These are phyloP conservation scores for Nomada ruficornis DNA, from an alignment of 2,888 invertebrate species.

Conservation along the genomic window DNA sequence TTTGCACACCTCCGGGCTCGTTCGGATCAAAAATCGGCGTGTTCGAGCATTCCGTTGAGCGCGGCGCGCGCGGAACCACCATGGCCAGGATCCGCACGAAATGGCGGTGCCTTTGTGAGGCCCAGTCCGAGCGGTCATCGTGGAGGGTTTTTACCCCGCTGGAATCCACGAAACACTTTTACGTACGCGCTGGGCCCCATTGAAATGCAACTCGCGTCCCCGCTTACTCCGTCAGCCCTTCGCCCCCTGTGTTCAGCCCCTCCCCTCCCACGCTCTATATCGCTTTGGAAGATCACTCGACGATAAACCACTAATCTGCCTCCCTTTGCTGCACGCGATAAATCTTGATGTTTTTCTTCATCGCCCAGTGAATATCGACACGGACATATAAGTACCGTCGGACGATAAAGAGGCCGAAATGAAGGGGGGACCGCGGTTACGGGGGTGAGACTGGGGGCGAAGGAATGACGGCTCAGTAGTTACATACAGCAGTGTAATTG, in stretches of 20 bases:
- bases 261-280: constrained; percentile 46
- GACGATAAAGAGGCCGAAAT: constrained; percentile 28
- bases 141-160: constrained; percentile 79
- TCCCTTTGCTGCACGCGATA: constrained; percentile 65
- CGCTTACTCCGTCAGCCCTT: constrained; percentile 73
- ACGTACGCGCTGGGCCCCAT: constrained; percentile 77
- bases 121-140: constrained; percentile 74
- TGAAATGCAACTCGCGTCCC: constrained; percentile 81
- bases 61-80: constrained; percentile 60
- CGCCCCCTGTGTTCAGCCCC: constrained; percentile 41
- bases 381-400: constrained; percentile 47
- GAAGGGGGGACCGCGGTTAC: not conserved
- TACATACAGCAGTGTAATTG: not conserved
- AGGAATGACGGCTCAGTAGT: not conserved
- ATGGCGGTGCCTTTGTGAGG: constrained; percentile 78
- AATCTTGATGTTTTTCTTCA: constrained; percentile 69
- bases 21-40: constrained; percentile 54
- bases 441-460: not conserved
- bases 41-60: constrained; percentile 55
- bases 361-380: constrained; percentile 42
- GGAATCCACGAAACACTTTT: constrained; percentile 82
- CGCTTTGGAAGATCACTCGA: constrained; percentile 63
- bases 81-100: constrained; percentile 65
- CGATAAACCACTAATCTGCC: constrained; percentile 78
- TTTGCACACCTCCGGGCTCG: constrained; percentile 21